Percentiles rank a stretch among this genome's conserved stretches.
These are phyloP conservation scores for Mimachlamys varia DNA, from an alignment of 2,888 invertebrate species.

Conservation along the genomic window DNA sequence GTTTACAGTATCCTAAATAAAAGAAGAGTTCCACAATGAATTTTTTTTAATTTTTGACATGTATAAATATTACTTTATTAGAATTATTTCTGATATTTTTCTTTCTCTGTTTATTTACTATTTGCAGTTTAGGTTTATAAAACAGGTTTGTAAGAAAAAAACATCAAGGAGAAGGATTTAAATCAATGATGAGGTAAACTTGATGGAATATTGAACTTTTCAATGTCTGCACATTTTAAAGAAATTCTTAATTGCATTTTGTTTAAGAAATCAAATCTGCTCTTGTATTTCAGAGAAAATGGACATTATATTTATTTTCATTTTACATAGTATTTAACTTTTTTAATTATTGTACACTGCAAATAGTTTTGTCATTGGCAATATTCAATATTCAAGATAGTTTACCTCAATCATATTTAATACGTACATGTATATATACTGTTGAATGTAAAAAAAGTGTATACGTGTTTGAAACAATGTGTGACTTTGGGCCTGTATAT, in stretches of 20 bases:
- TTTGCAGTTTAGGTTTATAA: constrained; percentile 29
- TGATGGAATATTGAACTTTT: background rate
- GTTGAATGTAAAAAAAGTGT: background rate
- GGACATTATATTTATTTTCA: too few species aligned
- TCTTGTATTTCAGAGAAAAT: too few species aligned
- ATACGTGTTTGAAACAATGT: background rate
- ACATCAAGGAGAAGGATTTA: background rate
- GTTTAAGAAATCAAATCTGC: background rate
- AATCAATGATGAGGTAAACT: background rate
- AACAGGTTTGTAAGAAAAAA: background rate
- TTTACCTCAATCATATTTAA: constrained; percentile 6
- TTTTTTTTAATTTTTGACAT: too few species aligned
- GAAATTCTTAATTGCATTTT: background rate
- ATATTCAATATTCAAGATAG: background rate
- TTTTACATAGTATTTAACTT: too few species aligned
- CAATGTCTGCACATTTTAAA: background rate
- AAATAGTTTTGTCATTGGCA: too few species aligned
- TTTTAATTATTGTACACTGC: too few species aligned
- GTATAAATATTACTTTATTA: too few species aligned
- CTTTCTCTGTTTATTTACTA: background rate
- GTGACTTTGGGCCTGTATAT: background rate
- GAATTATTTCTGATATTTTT: background rate
- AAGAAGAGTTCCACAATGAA: too few species aligned
- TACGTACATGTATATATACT: background rate
- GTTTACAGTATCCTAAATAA: too few species aligned